Percentiles rank a stretch among this genome's conserved stretches.
phyloP scores from a whole-genome alignment of 2,888 invertebrate genomes.

The Morpho deidamia region DNA sequence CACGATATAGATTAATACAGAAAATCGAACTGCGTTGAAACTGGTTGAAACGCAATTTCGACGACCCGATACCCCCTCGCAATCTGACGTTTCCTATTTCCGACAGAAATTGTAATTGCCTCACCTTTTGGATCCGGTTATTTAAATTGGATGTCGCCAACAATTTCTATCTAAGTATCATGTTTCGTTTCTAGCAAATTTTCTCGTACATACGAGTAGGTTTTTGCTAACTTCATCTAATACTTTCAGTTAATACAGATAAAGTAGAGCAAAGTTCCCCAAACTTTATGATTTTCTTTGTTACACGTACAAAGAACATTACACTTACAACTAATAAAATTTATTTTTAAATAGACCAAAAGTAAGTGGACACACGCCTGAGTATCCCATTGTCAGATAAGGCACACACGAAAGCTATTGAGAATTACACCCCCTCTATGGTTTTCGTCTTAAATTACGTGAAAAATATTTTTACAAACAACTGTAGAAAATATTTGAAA shows the following conservation, averaged over 20 bases:
- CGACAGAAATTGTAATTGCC: slow-evolving; percentile 39
- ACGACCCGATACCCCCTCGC: slow-evolving; percentile 22
- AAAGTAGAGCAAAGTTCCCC: too few species aligned
- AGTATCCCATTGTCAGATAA: slow-evolving; percentile 45
- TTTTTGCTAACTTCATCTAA: not conserved
- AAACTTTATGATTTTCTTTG: too few species aligned
- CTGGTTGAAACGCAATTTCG: slow-evolving; percentile 20
- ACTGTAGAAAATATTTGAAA: not conserved
- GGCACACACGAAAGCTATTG: slow-evolving; percentile 61
- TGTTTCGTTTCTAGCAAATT: not conserved
- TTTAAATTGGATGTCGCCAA: slow-evolving; percentile 23
- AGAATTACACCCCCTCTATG: slow-evolving; percentile 53
- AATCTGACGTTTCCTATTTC: slow-evolving; percentile 35
- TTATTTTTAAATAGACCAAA: slow-evolving; percentile 1
- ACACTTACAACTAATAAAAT: not conserved
- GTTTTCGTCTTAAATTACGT: slow-evolving; percentile 50
- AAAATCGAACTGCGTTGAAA: slow-evolving; percentile 11
- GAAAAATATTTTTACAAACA: slow-evolving; percentile 40
- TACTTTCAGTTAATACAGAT: too few species aligned
- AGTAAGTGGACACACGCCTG: slow-evolving; percentile 18
- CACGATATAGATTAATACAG: not conserved
- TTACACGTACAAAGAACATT: too few species aligned
- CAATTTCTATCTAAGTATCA: not conserved
- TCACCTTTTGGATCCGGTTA: slow-evolving; percentile 32
- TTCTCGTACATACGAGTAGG: too few species aligned